Conservation (phyloP, 2,797 vertebrate species). For the Lophius americanus region DNA sequence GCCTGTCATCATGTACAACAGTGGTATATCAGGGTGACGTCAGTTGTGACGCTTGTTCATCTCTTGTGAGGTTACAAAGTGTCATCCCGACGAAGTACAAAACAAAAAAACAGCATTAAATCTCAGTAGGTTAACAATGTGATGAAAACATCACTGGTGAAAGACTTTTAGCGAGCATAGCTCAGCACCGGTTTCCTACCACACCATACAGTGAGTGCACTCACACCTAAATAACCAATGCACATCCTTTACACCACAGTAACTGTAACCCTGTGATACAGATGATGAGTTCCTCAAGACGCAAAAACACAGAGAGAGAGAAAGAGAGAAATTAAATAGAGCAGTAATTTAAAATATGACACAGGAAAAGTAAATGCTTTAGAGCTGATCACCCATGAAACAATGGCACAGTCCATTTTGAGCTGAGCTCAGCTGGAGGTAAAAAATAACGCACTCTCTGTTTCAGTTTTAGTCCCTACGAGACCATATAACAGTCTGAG, state of each 20-base stretch:
- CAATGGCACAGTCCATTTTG: background rate
- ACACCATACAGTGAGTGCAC: background rate
- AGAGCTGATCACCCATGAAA: background rate
- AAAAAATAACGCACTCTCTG: constrained; percentile 21
- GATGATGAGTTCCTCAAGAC: constrained; percentile 4
- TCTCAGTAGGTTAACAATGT: background rate
- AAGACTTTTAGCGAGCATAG: background rate
- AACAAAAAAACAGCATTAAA: background rate
- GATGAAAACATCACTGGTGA: background rate
- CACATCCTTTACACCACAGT: background rate
- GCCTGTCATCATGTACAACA: background rate
- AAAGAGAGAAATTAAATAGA: background rate
- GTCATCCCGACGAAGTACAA: background rate
- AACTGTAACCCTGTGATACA: background rate
- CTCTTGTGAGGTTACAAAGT: background rate
- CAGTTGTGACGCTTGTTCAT: background rate
- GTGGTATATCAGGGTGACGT: background rate
- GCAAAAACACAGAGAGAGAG: background rate
- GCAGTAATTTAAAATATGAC: background rate
- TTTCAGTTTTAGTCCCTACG: constrained; percentile 16
- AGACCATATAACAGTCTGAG: constrained; percentile 14
- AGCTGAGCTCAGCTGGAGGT: background rate
- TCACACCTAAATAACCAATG: background rate
- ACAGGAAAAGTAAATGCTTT: background rate
- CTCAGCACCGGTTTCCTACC: background rate